A percentile compares a stretch with the other conserved stretches of the same genome.
Conservation (phyloP, 2,113 vertebrate genomes). For the Perca flavescens region DNA sequence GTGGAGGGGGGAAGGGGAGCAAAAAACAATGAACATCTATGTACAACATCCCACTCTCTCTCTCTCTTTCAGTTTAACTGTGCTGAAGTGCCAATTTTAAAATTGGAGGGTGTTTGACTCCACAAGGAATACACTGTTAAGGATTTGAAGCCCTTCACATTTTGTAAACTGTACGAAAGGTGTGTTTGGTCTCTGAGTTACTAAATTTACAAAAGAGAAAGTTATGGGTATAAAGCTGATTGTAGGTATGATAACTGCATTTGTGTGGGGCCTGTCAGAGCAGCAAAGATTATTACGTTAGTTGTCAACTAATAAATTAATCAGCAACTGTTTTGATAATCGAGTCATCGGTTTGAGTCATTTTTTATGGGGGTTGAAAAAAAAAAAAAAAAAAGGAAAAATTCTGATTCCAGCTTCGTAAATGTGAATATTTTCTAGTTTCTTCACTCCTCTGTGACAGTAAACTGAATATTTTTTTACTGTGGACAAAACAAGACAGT, state of each 20-base stretch:
- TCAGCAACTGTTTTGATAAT: no score
- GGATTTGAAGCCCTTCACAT: not conserved
- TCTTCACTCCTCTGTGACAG: no score
- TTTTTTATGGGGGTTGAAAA: no score
- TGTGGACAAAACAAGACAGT: no score
- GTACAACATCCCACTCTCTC: not conserved
- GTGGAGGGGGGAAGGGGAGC: not conserved
- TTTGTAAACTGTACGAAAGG: not conserved
- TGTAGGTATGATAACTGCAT: not conserved
- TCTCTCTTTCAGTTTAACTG: not conserved
- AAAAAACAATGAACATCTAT: constrained; percentile 29
- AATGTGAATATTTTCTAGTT: no score
- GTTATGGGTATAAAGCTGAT: not conserved
- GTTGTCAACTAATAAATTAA: no score
- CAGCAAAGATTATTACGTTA: no score
- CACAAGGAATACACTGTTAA: not conserved
- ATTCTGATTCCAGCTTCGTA: no score
- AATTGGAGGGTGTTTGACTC: not conserved
- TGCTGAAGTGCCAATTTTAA: not conserved
- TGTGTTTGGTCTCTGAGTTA: not conserved
- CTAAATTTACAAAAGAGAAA: not conserved
- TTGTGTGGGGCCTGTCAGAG: no score
- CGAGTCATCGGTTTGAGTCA: no score
- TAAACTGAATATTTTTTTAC: no score
- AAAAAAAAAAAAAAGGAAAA: no score